Conservation (phyloP, 2,888 invertebrate species). For the Nomada lathburiana region DNA sequence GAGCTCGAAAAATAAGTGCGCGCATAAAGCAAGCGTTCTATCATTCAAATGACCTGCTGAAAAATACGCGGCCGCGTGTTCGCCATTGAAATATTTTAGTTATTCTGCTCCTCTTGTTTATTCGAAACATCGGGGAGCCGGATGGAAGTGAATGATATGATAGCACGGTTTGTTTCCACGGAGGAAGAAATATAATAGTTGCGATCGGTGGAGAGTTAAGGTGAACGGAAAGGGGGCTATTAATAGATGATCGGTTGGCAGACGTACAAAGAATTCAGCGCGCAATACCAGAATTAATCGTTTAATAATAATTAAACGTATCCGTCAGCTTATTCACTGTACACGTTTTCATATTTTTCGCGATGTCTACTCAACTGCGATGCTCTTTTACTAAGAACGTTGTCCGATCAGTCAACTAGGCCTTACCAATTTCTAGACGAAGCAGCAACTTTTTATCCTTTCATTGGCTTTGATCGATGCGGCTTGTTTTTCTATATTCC, state of each 20-base stretch:
- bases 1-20: conserved; percentile 28
- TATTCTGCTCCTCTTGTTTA: not conserved
- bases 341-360: too few relatives aligned
- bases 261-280: conserved; percentile 9
- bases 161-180: not conserved
- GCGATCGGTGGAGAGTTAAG: not conserved
- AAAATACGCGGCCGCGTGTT: not conserved
- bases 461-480: not conserved
- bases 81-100: not conserved
- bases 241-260: conserved; percentile 12
- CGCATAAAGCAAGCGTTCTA: not conserved
- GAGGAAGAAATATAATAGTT: not conserved
- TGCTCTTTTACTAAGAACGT: too few relatives aligned
- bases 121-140: not conserved
- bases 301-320: not conserved
- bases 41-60: not conserved
- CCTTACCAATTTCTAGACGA: too few relatives aligned
- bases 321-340: too few relatives aligned
- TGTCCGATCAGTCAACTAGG: too few relatives aligned
- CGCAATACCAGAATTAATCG: conserved; percentile 2
- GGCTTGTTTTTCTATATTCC: not conserved
- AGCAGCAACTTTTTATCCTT: not conserved
- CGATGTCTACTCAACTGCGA: not conserved
- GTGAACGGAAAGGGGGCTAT: not conserved
- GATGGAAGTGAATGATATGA: not conserved